phyloP scores from a whole-genome alignment of 2,113 vertebrate genomes.

The Megaceryle maxima region DNA sequence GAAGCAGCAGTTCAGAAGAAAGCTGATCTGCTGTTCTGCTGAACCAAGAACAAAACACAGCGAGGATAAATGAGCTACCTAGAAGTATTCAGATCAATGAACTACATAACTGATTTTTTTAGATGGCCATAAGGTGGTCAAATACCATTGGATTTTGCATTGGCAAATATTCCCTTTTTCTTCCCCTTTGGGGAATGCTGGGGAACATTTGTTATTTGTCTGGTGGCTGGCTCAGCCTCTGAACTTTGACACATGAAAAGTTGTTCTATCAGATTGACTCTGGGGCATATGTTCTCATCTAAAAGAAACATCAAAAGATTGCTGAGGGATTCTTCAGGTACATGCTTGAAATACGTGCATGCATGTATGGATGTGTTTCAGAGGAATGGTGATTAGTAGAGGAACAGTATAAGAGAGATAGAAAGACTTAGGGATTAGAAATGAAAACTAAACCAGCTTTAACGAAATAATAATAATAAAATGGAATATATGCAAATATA shows the following conservation, averaged over 20 bases:
- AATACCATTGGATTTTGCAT: neutral
- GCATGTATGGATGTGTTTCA: neutral
- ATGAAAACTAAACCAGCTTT: neutral
- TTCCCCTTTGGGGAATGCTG: no score
- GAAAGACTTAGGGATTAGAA: no score
- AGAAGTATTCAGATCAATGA: neutral
- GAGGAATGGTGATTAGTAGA: neutral
- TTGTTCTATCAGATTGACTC: neutral
- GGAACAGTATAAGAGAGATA: no score
- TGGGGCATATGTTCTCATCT: neutral
- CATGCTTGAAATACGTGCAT: rapidly evolving
- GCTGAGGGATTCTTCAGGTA: neutral
- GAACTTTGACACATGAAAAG: neutral
- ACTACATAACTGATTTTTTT: neutral
- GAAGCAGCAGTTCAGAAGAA: neutral
- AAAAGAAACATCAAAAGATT: neutral
- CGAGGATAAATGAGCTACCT: neutral
- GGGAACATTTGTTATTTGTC: no score
- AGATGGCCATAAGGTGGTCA: neutral
- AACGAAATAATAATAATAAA: neutral
- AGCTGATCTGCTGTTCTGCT: neutral
- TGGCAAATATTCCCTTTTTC: neutral
- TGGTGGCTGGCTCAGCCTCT: no score
- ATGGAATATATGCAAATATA: no score
- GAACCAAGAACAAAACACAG: neutral